These are phyloP conservation scores for Stenolophus ochropezus DNA, from an alignment of 2,888 invertebrate genomes.

Conservation along the genomic window DNA sequence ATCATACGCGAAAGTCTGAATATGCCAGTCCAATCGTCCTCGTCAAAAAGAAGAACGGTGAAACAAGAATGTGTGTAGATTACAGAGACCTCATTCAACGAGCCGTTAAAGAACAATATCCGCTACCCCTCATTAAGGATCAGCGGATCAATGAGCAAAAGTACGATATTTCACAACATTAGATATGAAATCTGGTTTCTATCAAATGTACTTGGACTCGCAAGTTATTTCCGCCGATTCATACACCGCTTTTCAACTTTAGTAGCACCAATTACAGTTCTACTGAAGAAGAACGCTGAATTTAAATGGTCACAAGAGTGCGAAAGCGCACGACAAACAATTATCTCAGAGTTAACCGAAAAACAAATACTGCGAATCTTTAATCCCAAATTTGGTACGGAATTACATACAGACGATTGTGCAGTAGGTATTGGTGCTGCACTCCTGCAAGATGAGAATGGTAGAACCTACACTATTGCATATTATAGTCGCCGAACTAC, in stretches of 20 bases:
- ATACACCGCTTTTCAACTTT: too few relatives aligned
- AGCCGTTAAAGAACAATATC: slow-evolving; percentile 61
- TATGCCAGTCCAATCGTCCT: slow-evolving; percentile 61
- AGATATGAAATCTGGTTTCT: neutral
- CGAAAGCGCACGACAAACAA: neutral
- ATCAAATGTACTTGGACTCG: neutral
- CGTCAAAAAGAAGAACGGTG: slow-evolving; percentile 63
- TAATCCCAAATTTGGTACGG: slow-evolving; percentile 63
- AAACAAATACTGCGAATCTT: neutral
- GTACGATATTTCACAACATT: neutral
- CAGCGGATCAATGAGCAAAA: neutral
- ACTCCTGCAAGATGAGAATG: slow-evolving; percentile 64
- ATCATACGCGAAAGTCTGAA: slow-evolving; percentile 59
- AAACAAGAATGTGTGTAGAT: slow-evolving; percentile 63
- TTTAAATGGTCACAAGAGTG: neutral
- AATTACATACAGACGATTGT: slow-evolving; percentile 66
- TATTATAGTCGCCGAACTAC: slow-evolving; percentile 67
- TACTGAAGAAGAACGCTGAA: neutral
- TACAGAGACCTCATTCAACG: slow-evolving; percentile 61
- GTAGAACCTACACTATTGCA: slow-evolving; percentile 64
- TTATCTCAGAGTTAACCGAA: slow-evolving; percentile 16
- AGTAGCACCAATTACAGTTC: neutral
- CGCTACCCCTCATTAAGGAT: slow-evolving; percentile 61
- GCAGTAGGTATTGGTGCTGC: slow-evolving; percentile 65
- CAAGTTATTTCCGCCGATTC: too few relatives aligned